Percentiles rank a stretch among this genome's conserved stretches.
phyloP scores from a whole-genome alignment of 1,140 invertebrate species.

The Onthophagus taurus region DNA sequence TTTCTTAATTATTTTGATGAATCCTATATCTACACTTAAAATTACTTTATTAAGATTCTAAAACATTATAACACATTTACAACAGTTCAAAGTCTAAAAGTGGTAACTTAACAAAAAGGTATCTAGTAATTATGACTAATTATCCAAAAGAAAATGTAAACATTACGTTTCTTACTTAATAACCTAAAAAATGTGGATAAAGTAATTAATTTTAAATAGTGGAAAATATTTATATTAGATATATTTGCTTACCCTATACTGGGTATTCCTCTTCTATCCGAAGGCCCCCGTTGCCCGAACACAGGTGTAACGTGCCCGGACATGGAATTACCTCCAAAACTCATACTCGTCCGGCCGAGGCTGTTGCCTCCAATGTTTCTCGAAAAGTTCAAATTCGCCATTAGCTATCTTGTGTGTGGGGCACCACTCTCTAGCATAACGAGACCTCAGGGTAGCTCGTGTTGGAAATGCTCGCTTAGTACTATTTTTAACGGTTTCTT shows the following conservation, averaged over 20 bases:
- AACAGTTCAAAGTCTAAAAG: no score
- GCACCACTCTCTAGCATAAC: constrained; percentile 31
- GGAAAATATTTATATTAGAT: no score
- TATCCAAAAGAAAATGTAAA: no score
- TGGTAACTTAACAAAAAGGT: no score
- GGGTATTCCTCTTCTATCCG: constrained; percentile 66
- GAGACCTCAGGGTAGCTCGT: constrained; percentile 15
- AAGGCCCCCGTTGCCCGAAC: constrained; percentile 66
- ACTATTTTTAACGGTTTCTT: constrained; percentile 2
- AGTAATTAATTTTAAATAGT: constrained; percentile 1
- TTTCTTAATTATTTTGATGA: no score
- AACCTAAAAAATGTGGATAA: no score
- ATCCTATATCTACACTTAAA: no score
- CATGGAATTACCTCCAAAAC: constrained; percentile 47
- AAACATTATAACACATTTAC: no score
- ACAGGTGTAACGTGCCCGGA: constrained; percentile 66
- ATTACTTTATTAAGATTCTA: no score
- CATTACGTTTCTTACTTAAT: no score
- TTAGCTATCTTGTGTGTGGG: constrained; percentile 32
- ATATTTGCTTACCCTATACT: constrained; percentile 52
- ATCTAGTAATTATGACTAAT: no score
- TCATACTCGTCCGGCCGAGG: constrained; percentile 51
- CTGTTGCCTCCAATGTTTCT: constrained; percentile 42
- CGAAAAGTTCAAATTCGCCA: constrained; percentile 46
- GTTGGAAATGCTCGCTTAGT: constrained; percentile 5